phyloP scores from a whole-genome alignment of 1,140 invertebrate species.

The Ceratina japonica region DNA sequence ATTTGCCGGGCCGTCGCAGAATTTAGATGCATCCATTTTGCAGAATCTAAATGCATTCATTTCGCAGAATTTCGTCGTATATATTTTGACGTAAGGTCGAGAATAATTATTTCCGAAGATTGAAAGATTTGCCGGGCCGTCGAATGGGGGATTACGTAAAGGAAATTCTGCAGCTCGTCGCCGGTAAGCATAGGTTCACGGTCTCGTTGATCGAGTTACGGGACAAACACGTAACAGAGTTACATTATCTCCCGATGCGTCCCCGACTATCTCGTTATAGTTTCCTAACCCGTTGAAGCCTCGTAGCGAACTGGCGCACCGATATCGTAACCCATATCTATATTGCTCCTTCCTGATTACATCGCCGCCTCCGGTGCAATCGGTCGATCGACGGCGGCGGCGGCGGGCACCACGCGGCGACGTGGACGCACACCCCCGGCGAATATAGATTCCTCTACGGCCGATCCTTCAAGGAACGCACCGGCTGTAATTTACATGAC shows the following conservation, averaged over 20 bases:
- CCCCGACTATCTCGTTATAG: constrained; percentile 27
- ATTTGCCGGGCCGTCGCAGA: too few species aligned
- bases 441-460: constrained; percentile 1
- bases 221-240: constrained; percentile 23
- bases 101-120: too few species aligned
- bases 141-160: not conserved
- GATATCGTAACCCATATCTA: constrained; percentile 34
- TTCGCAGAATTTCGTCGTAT: too few species aligned
- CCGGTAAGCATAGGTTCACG: not conserved
- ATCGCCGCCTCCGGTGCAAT: not conserved
- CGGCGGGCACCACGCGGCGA: too few species aligned
- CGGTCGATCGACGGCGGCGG: not conserved
- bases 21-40: too few species aligned
- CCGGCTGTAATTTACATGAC: constrained; percentile 5
- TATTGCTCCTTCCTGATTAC: constrained; percentile 19
- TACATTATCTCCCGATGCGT: constrained; percentile 25
- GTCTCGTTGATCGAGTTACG: constrained; percentile 10
- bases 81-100: too few species aligned
- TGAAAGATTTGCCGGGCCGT: not conserved
- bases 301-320: constrained; percentile 15
- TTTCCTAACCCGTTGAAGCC: constrained; percentile 37
- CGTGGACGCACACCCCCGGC: constrained; percentile 6
- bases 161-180: not conserved
- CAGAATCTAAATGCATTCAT: too few species aligned
- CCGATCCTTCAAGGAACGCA: not conserved